Conservation (phyloP, 2,113 vertebrate genomes). For the Chloropsis cyanopogon region DNA sequence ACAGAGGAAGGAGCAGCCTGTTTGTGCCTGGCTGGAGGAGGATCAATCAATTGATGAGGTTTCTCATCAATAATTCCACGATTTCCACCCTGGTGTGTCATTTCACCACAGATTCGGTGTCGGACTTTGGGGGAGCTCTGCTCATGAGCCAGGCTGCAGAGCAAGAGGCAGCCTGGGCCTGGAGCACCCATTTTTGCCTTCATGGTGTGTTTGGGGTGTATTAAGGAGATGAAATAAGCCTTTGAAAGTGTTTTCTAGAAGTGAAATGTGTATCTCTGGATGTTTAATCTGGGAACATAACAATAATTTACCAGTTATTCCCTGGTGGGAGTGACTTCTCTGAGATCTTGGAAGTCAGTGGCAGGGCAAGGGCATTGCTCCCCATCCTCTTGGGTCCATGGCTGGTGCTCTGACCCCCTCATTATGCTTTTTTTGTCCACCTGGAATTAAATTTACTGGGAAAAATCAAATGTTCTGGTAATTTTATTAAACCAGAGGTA, state of each 20-base stretch:
- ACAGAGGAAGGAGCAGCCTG: neutral
- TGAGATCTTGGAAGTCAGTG: neutral
- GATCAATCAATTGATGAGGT: neutral
- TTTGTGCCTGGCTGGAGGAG: neutral
- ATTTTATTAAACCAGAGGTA: neutral
- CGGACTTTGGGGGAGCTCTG: neutral
- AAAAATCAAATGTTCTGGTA: neutral
- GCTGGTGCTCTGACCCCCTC: neutral
- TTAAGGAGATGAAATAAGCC: neutral
- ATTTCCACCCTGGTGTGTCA: neutral
- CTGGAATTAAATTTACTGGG: neutral
- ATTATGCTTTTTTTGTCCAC: neutral
- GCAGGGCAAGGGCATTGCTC: neutral
- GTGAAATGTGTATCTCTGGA: neutral
- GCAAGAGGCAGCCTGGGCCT: neutral
- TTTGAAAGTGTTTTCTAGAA: neutral
- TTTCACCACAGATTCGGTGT: neutral
- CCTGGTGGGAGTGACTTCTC: neutral
- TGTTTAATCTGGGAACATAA: neutral
- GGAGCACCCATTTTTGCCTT: neutral
- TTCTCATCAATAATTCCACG: neutral
- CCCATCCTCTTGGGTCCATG: fast-evolving
- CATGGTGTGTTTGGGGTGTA: neutral
- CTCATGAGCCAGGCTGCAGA: neutral
- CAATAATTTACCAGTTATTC: neutral